A percentile compares a stretch with the other conserved stretches of the same genome.
Evolutionary conservation across 1,140 invertebrate species (phyloP).

Genomic region (Tetramorium alpestre): DNA sequence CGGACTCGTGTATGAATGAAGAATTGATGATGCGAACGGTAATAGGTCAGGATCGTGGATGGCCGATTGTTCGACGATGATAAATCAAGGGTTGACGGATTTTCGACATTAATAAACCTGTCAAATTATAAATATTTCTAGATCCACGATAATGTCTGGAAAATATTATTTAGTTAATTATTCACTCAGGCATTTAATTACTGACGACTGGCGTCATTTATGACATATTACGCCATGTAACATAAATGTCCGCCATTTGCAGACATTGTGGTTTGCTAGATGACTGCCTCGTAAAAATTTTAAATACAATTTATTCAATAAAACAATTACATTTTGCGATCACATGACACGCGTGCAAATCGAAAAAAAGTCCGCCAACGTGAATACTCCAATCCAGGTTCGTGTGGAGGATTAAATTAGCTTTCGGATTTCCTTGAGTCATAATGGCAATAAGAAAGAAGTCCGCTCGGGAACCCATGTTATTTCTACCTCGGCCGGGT

Average conservation of each 20-base stretch:
- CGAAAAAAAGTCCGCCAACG: background rate
- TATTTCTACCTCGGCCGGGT: background rate
- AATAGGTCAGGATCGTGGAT: slow-evolving; percentile 41
- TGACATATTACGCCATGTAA: too few relatives aligned
- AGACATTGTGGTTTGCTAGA: background rate
- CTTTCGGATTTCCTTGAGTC: slow-evolving; percentile 14
- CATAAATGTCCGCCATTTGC: background rate
- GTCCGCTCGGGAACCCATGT: background rate
- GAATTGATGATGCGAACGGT: slow-evolving; percentile 54
- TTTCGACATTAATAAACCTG: slow-evolving; percentile 36
- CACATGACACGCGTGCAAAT: background rate
- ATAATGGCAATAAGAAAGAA: slow-evolving; percentile 17
- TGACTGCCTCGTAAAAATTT: background rate
- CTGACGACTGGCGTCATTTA: background rate
- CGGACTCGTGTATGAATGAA: slow-evolving; percentile 51
- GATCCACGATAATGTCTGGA: background rate
- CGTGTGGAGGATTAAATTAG: slow-evolving; percentile 1
- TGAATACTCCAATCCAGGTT: slow-evolving; percentile 8
- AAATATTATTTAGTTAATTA: background rate
- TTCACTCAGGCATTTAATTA: background rate
- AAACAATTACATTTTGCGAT: background rate
- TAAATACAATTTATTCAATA: background rate
- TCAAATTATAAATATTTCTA: background rate
- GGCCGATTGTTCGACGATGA: slow-evolving; percentile 25
- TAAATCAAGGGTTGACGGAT: slow-evolving; percentile 39